Base-by-base conservation (phyloP, 2,888 invertebrate species). In the Dicyrtoma fusca region DNA sequence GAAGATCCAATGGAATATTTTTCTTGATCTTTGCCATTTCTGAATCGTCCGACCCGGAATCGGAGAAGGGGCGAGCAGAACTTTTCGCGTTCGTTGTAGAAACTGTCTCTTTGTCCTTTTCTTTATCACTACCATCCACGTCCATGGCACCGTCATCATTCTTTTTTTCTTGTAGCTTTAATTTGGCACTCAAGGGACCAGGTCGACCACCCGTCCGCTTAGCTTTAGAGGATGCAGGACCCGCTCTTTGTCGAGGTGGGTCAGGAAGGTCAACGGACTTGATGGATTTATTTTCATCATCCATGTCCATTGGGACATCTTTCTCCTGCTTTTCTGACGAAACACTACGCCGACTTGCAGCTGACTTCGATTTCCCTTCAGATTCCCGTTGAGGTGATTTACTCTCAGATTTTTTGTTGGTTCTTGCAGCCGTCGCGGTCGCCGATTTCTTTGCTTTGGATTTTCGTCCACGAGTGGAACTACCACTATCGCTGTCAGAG, bases 1-100 rank as follows among this genome's bases (percentile, higher is more conserved):
- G 71, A 17, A 71, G 42, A 47, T 64, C 49, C 13, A 71, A 53
- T 21, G 71, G 71, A 25, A 71, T 64, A 25, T 47, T 64, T 42
- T 53, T 53, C 26, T 64, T 71, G 25, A 53, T 64, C 21, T 34
- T 44, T 11, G 17, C 23, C 14, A 64, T 11, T 2, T 64, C 64
- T 1, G 64, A 64, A 26, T 55, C 53, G 21, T 71, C 55, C 11
- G 71, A 71, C 14, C 64, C 71, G 1, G 45, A 19, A 23, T 71
- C 64, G 5, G 57, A 14, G 23, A 71, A 55, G 8, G 47, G 34
- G 8, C 23, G 19, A 44, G 61, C 19, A 17, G 61, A 42, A 3
- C 3, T 5, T 5, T 34, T 34, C 3, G 8, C 8, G 34, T 34
- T 34, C 34, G 51, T 51, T 8, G 51, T 65, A 42, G 17, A 14